Conservation (phyloP, 2,797 vertebrate genomes). For the Amniataba percoides region DNA sequence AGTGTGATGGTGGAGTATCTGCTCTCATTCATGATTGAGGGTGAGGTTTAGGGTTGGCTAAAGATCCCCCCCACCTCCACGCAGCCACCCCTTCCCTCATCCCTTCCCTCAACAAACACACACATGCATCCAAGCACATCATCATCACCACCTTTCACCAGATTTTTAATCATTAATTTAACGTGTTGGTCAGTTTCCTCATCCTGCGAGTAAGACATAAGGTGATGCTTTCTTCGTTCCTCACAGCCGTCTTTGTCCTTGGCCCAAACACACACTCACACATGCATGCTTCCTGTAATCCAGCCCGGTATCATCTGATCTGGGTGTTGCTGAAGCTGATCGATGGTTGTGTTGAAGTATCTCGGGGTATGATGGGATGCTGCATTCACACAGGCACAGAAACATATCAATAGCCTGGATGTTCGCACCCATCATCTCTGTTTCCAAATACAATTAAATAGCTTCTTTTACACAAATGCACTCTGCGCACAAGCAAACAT, state of each 20-base stretch:
- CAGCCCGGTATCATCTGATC: conserved; percentile 87
- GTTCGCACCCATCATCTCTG: conserved; percentile 87
- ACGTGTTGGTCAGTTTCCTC: conserved; percentile 7
- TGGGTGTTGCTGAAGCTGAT: conserved; percentile 88
- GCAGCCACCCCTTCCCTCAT: not conserved
- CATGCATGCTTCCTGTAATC: conserved; percentile 85
- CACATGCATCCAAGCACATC: conserved; percentile 13
- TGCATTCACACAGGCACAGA: conserved; percentile 87
- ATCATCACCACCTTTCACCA: conserved; percentile 24
- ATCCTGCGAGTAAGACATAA: conserved; percentile 25
- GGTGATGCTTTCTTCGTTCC: conserved; percentile 42
- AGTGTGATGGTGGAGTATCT: conserved; percentile 74
- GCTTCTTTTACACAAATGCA: conserved; percentile 75
- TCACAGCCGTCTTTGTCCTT: conserved; percentile 61
- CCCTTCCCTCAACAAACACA: conserved; percentile 18
- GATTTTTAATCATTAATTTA: conserved; percentile 34
- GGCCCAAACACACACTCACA: conserved; percentile 48
- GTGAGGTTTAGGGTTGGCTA: conserved; percentile 54
- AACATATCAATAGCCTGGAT: conserved; percentile 89
- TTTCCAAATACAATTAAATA: conserved; percentile 93
- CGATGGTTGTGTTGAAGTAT: conserved; percentile 93
- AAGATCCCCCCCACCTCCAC: conserved; percentile 14
- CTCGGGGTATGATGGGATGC: conserved; percentile 89
- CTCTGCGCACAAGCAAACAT: conserved; percentile 58
- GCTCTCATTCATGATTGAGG: conserved; percentile 73